These are phyloP conservation scores for Lamellibrachia columna DNA, from an alignment of 2,888 invertebrate genomes.

Conservation along the genomic window DNA sequence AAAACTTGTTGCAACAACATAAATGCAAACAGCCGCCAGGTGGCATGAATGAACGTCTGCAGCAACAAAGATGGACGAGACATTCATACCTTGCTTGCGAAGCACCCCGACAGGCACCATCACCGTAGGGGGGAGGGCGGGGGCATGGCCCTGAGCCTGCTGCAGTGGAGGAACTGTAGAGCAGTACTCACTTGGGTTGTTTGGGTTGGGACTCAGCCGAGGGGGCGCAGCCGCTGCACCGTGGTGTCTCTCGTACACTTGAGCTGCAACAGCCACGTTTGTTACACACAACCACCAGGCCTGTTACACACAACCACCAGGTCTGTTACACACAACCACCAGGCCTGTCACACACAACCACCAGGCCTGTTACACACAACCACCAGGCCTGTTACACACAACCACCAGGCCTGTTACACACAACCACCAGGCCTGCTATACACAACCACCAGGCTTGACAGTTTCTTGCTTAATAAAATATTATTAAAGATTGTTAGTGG, in stretches of 20 bases:
- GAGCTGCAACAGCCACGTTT: constrained; percentile 18
- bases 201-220: constrained; percentile 75
- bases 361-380: no score
- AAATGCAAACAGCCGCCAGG: neutral
- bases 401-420: neutral
- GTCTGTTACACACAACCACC: no score
- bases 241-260: constrained; percentile 37
- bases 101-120: constrained; percentile 82
- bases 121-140: constrained; percentile 75
- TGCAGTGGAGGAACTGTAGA: constrained; percentile 82
- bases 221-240: constrained; percentile 14
- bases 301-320: no score
- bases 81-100: constrained; percentile 73
- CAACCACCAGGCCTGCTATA: no score
- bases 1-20: neutral
- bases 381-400: no score
- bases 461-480: no score
- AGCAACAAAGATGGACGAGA: neutral
- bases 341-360: neutral
- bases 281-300: neutral
- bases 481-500: no score
- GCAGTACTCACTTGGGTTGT: constrained; percentile 88
- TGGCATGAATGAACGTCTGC: neutral
- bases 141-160: constrained; percentile 72
- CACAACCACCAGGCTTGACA: no score